phyloP scores from a whole-genome alignment of 2,888 invertebrate species.

The Neoitamus cyanurus region DNA sequence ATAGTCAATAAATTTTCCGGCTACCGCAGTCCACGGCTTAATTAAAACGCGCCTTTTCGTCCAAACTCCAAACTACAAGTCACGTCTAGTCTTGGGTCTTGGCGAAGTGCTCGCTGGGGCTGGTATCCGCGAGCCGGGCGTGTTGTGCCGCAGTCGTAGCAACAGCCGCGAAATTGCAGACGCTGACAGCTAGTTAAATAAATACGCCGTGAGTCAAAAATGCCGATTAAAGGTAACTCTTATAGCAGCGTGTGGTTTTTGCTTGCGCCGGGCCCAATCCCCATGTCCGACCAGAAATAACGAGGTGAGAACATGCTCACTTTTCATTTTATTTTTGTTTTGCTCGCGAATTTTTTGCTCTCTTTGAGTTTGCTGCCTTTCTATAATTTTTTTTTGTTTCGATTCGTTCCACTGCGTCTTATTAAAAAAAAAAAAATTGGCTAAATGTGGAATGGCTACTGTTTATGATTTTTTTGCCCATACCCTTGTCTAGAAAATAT shows the following conservation, averaged over 20 bases:
- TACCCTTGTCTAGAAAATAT: not conserved
- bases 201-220: not conserved
- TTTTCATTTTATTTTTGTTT: not conserved
- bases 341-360: not conserved
- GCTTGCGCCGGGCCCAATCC: not conserved
- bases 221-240: not conserved
- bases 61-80: not conserved
- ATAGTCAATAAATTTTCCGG: not conserved
- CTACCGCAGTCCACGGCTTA: not conserved
- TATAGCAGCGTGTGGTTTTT: not conserved
- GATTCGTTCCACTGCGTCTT: not conserved
- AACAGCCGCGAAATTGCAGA: not conserved
- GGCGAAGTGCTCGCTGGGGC: not conserved
- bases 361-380: not conserved
- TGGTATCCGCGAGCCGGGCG: not conserved
- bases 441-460: not conserved
- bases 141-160: not conserved
- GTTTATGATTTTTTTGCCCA: not conserved
- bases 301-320: not conserved
- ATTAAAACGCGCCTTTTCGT: not conserved
- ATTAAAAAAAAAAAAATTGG: not conserved
- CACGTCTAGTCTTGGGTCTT: not conserved
- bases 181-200: conserved; percentile 5
- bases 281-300: not conserved
- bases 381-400: not conserved